phyloP scores from a whole-genome alignment of 2,113 vertebrate genomes.

The Xerus inauris region DNA sequence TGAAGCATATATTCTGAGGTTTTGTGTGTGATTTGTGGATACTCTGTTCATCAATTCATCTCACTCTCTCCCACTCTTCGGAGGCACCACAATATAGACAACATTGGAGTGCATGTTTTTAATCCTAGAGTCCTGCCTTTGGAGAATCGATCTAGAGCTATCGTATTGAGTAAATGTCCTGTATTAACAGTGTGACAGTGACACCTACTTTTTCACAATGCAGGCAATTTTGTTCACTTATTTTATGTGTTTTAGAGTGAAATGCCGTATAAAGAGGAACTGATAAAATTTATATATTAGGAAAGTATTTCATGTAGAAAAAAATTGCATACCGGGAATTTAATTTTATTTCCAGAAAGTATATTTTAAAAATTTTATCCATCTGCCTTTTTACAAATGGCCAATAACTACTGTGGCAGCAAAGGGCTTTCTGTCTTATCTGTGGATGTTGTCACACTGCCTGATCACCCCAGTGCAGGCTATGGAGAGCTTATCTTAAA shows the following conservation, averaged over 20 bases:
- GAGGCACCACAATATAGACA: background rate
- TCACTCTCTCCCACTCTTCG: background rate
- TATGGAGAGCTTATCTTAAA: background rate
- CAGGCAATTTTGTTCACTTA: background rate
- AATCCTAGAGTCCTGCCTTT: background rate
- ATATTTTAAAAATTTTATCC: background rate
- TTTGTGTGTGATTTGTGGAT: background rate
- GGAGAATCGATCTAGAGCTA: background rate
- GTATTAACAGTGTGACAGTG: background rate
- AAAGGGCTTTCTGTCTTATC: background rate
- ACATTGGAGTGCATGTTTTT: background rate
- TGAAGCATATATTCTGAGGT: background rate
- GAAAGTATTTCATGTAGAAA: background rate
- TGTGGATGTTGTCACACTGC: background rate
- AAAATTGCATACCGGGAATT: background rate
- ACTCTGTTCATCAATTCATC: background rate
- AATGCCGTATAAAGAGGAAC: conserved; percentile 26
- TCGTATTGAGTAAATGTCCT: background rate
- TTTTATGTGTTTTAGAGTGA: background rate
- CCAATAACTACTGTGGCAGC: background rate
- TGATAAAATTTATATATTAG: background rate
- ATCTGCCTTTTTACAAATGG: background rate
- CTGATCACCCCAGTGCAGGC: background rate
- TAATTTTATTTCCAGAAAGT: conserved; percentile 20
- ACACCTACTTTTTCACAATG: background rate